These are phyloP conservation scores for Rattus rattus DNA, from an alignment of 2,113 vertebrate genomes.

Conservation along the genomic window DNA sequence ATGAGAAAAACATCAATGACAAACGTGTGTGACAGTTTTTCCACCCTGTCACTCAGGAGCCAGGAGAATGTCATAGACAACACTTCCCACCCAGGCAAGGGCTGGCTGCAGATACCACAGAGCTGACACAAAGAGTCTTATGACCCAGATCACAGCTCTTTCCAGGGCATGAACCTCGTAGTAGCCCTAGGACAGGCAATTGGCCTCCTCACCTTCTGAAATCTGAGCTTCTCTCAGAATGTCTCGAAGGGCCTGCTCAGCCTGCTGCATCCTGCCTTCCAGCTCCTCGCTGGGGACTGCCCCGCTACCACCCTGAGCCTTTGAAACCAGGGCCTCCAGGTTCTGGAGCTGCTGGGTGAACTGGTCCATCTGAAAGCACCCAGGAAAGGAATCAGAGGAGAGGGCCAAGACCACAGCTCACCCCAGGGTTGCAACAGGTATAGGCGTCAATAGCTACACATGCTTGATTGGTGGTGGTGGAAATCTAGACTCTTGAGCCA, in stretches of 20 bases:
- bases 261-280: slow-evolving; percentile 86
- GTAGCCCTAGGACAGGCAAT: too few relatives aligned
- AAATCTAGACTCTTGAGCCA: too few relatives aligned
- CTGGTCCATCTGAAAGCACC: slow-evolving; percentile 87
- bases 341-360: slow-evolving; percentile 87
- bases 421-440: not conserved
- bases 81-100: not conserved
- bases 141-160: not conserved
- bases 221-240: slow-evolving; percentile 85
- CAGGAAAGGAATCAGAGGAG: not conserved
- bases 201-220: slow-evolving; percentile 83
- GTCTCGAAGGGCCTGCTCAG: slow-evolving; percentile 82
- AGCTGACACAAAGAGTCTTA: not conserved
- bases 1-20: not conserved
- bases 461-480: too few relatives aligned
- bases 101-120: not conserved
- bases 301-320: slow-evolving; percentile 59
- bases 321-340: slow-evolving; percentile 86
- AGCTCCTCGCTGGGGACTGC: slow-evolving; percentile 73
- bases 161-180: not conserved
- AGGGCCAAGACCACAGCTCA: not conserved
- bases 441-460: not conserved
- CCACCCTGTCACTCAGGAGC: not conserved
- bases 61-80: not conserved
- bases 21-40: not conserved